phyloP scores from a whole-genome alignment of 2,797 vertebrate species.

The Protonibea diacanthus region DNA sequence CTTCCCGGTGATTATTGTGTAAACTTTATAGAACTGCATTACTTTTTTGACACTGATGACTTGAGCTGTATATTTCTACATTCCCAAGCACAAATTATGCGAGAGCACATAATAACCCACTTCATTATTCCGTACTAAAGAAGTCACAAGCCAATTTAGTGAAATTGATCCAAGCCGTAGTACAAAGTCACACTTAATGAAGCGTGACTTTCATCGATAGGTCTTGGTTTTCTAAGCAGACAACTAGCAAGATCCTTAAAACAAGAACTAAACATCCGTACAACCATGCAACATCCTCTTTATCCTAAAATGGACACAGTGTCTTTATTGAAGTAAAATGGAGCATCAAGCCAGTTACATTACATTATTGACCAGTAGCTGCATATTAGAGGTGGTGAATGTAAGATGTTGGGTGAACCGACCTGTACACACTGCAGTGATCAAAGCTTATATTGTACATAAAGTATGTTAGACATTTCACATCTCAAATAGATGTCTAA shows the following conservation, averaged over 20 bases:
- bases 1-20: constrained; percentile 7
- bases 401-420: neutral
- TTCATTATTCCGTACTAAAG: constrained; percentile 43
- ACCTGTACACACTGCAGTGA: neutral
- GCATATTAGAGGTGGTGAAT: neutral
- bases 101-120: neutral
- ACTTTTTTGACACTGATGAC: neutral
- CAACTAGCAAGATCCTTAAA: constrained; percentile 14
- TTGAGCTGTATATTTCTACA: constrained; percentile 6
- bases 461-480: neutral
- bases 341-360: neutral
- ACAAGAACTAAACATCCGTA: constrained; percentile 15
- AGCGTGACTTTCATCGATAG: constrained; percentile 48
- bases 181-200: constrained; percentile 51
- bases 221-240: constrained; percentile 24
- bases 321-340: neutral
- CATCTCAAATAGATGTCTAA: neutral
- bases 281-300: neutral
- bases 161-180: constrained; percentile 50
- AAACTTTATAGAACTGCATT: neutral
- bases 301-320: neutral
- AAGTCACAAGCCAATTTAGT: constrained; percentile 48
- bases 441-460: neutral
- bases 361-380: neutral
- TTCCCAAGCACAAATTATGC: constrained; percentile 9